Conservation (phyloP, 2,888 invertebrate genomes). For the Chrysomela aeneicollis region DNA sequence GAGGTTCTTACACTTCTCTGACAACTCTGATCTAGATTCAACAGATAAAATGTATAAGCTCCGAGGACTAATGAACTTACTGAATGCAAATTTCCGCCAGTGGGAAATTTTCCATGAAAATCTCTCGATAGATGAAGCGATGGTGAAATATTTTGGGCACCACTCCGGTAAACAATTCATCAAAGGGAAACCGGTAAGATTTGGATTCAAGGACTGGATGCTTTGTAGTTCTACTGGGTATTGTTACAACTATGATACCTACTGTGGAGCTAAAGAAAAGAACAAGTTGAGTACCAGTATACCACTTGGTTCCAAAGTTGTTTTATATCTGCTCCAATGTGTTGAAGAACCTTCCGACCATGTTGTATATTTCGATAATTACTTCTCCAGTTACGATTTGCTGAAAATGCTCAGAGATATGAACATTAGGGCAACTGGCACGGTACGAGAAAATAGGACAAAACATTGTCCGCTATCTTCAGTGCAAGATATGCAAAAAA, state of each 20-base stretch:
- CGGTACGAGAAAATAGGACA: conserved; percentile 19
- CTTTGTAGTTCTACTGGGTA: conserved; percentile 44
- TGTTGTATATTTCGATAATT: too few species aligned
- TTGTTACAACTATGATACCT: conserved; percentile 43
- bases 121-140: conserved; percentile 45
- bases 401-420: conserved; percentile 20
- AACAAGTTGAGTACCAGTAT: neutral
- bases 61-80: conserved; percentile 21
- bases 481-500: conserved; percentile 17
- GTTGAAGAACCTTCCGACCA: conserved; percentile 17
- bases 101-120: conserved; percentile 36
- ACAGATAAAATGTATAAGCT: conserved; percentile 36
- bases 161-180: conserved; percentile 44
- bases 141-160: conserved; percentile 46
- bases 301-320: conserved; percentile 36
- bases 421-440: conserved; percentile 21
- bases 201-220: conserved; percentile 49
- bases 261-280: conserved; percentile 36
- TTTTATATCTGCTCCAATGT: conserved; percentile 34
- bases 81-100: conserved; percentile 32
- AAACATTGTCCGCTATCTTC: conserved; percentile 17
- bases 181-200: conserved; percentile 46
- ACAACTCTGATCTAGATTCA: too few species aligned
- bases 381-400: too few species aligned
- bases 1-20: too few species aligned